phyloP scores from a whole-genome alignment of 2,113 vertebrate genomes.

The Phaethornis superciliosus region DNA sequence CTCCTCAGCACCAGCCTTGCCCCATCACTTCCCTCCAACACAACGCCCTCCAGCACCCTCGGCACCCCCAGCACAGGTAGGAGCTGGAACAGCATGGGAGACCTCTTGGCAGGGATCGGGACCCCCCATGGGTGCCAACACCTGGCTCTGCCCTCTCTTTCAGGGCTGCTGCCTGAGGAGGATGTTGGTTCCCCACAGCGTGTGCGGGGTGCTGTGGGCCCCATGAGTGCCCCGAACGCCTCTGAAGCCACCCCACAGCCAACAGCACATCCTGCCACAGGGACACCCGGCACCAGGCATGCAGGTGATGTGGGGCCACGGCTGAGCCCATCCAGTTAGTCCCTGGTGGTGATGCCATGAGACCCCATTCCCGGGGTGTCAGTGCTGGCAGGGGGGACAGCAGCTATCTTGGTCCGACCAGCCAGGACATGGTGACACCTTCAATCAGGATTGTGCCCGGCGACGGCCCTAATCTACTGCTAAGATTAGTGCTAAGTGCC shows the following conservation, averaged over 20 bases:
- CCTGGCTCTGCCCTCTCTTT: neutral
- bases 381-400: neutral
- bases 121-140: accelerated
- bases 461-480: constrained; percentile 46
- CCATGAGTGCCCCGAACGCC: neutral
- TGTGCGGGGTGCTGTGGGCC: constrained; percentile 70
- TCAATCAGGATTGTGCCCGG: constrained; percentile 59
- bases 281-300: neutral
- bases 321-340: neutral
- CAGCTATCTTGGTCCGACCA: constrained; percentile 19
- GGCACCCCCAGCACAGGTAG: constrained; percentile 52
- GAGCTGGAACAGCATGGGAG: neutral
- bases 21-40: neutral
- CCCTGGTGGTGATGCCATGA: neutral
- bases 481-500: constrained; percentile 51
- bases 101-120: accelerated
- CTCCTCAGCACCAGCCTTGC: neutral
- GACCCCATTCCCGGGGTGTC: neutral
- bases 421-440: constrained; percentile 12
- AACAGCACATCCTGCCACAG: neutral
- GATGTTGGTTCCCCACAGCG: constrained; percentile 63
- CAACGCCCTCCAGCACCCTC: neutral
- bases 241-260: neutral
- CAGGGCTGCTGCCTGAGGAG: constrained; percentile 26
- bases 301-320: constrained; percentile 63